These are phyloP conservation scores for Azorinus chamasolen DNA, from an alignment of 2,888 invertebrate species.

Conservation along the genomic window DNA sequence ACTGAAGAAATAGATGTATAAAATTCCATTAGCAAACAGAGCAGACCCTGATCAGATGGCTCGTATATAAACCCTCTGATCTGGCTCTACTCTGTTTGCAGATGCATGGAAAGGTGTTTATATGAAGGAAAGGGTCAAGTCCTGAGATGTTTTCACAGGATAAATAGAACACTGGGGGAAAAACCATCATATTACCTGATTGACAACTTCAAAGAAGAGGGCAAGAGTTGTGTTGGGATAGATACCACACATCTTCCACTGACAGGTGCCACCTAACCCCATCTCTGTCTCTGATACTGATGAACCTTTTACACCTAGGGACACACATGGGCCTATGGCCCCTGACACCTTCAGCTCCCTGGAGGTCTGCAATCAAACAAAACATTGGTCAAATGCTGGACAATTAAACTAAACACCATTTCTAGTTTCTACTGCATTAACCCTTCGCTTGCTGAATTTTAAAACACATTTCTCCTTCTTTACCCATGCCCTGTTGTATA, in stretches of 20 bases:
- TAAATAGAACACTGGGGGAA: too few species aligned
- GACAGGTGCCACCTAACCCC: conserved; percentile 98
- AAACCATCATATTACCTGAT: conserved; percentile 78
- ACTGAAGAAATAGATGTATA: too few species aligned
- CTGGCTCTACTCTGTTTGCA: too few species aligned
- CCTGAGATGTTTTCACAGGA: too few species aligned
- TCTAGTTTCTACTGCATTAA: background rate
- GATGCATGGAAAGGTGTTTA: too few species aligned
- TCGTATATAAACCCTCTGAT: too few species aligned
- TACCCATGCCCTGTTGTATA: background rate
- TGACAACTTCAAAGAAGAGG: conserved; percentile 96
- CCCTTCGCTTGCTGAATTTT: too few species aligned
- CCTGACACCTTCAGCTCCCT: conserved; percentile 97
- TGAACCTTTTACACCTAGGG: conserved; percentile 95
- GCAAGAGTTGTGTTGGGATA: conserved; percentile 97
- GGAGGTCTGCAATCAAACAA: conserved; percentile 89
- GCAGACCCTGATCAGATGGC: too few species aligned
- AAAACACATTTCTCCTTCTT: too few species aligned
- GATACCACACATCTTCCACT: conserved; percentile 99
- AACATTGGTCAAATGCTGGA: background rate
- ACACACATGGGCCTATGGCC: conserved; percentile 98
- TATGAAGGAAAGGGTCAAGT: too few species aligned
- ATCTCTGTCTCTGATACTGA: conserved; percentile 98
- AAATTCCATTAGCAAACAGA: too few species aligned
- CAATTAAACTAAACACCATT: background rate